phyloP scores from a whole-genome alignment of 2,888 invertebrate species.

The Cantharis nigra region DNA sequence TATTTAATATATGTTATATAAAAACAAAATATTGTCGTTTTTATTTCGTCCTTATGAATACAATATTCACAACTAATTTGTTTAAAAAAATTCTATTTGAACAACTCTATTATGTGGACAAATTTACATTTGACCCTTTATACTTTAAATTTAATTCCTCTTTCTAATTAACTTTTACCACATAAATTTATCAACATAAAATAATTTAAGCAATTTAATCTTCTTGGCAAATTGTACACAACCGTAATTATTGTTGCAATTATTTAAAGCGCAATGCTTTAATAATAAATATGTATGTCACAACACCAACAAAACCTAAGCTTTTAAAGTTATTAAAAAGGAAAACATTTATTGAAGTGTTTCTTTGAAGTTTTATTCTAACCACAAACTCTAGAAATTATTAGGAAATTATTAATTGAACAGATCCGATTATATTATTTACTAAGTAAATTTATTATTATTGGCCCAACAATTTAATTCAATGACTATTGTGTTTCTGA shows the following conservation, averaged over 20 bases:
- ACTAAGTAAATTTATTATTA: neutral
- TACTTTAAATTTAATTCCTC: neutral
- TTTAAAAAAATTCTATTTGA: neutral
- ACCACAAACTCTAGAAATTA: neutral
- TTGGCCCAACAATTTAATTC: neutral
- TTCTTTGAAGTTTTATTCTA: neutral
- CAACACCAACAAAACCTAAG: neutral
- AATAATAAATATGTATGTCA: neutral
- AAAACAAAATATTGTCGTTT: neutral
- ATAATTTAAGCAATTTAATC: neutral
- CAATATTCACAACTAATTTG: neutral
- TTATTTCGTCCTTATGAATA: neutral
- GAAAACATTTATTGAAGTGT: neutral
- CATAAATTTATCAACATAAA: neutral
- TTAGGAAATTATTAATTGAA: neutral
- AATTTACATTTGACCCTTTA: neutral
- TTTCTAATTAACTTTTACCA: neutral
- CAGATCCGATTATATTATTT: neutral
- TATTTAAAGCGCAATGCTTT: neutral
- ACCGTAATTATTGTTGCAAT: neutral
- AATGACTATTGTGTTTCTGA: neutral
- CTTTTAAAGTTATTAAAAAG: neutral
- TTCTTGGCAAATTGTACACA: neutral
- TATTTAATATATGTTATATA: neutral
- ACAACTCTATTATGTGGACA: neutral